These are phyloP conservation scores for Lycopodina hypogea DNA, from an alignment of 37 sponge, comb jelly and placozoan species.

Conservation along the genomic window DNA sequence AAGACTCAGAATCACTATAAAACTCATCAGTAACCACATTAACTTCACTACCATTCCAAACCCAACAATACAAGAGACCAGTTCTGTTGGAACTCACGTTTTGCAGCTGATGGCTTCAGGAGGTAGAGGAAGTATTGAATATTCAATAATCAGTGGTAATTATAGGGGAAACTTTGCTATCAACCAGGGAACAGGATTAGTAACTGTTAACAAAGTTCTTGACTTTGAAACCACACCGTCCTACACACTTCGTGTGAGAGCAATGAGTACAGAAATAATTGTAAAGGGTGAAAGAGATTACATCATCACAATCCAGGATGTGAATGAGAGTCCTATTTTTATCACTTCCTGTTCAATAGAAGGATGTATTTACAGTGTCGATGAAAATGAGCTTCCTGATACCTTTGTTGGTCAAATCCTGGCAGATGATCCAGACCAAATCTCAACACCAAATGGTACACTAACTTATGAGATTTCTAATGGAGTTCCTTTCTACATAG, in stretches of 20 bases:
- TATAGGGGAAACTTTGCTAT: slow-evolving; percentile 36
- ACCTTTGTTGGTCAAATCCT: slow-evolving; percentile 20
- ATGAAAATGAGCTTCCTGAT: slow-evolving; percentile 17
- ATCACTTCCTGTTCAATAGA: slow-evolving; percentile 36
- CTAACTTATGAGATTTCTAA: slow-evolving; percentile 18
- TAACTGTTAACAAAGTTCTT: slow-evolving; percentile 24
- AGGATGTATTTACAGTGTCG: slow-evolving; percentile 22
- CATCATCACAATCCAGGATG: slow-evolving; percentile 7
- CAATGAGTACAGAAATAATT: neutral
- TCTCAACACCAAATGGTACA: slow-evolving; percentile 43
- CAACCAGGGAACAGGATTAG: slow-evolving; percentile 24
- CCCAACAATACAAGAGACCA: slow-evolving; percentile 34
- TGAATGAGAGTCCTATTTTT: slow-evolving; percentile 40
- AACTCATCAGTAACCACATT: slow-evolving; percentile 5
- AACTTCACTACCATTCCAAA: neutral
- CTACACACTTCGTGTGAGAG: slow-evolving; percentile 39
- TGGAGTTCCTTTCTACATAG: slow-evolving; percentile 16
- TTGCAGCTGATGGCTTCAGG: slow-evolving; percentile 45
- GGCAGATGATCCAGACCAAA: slow-evolving; percentile 59
- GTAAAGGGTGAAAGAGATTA: neutral
- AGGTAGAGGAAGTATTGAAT: slow-evolving; percentile 39
- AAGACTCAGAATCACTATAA: slow-evolving; percentile 27
- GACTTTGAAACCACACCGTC: slow-evolving; percentile 14
- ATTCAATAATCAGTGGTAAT: slow-evolving; percentile 50
- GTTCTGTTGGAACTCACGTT: slow-evolving; percentile 24